Evolutionary conservation across 1,140 invertebrate genomes (phyloP).

Genomic region (Doryteuthis pealeii): DNA sequence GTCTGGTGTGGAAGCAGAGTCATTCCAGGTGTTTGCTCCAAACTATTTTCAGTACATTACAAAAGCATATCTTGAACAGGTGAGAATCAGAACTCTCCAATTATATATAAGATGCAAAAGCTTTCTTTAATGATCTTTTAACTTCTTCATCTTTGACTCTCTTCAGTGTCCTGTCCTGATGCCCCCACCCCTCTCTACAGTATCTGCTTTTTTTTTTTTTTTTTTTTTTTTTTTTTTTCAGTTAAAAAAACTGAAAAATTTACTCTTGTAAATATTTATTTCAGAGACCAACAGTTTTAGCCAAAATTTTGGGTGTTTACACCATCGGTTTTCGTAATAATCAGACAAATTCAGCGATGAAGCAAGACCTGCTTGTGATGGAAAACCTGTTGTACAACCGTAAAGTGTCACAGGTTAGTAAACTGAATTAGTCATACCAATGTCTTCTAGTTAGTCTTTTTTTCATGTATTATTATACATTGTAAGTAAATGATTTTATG

Average conservation of each 20-base stretch:
- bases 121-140: neutral
- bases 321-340: conserved; percentile 75
- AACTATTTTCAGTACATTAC: conserved; percentile 93
- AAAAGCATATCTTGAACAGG: conserved; percentile 68
- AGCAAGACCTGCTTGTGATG: conserved; percentile 86
- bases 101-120: too few relatives aligned
- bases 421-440: neutral
- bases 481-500: too few relatives aligned
- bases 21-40: conserved; percentile 91
- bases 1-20: conserved; percentile 85
- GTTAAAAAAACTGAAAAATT: too few relatives aligned
- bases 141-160: neutral
- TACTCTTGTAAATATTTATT: conserved; percentile 32
- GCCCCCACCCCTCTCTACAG: too few relatives aligned
- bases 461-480: neutral
- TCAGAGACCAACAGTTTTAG: conserved; percentile 77
- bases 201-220: too few relatives aligned
- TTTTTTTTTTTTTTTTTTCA: too few relatives aligned
- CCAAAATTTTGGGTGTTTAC: conserved; percentile 90
- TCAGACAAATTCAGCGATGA: conserved; percentile 69
- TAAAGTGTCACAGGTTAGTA: conserved; percentile 64
- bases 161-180: too few relatives aligned
- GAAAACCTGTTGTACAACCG: conserved; percentile 91
- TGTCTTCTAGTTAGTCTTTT: neutral
- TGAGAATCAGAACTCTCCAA: too few relatives aligned